phyloP scores from a whole-genome alignment of 2,797 vertebrate species.

The Argya squamiceps region DNA sequence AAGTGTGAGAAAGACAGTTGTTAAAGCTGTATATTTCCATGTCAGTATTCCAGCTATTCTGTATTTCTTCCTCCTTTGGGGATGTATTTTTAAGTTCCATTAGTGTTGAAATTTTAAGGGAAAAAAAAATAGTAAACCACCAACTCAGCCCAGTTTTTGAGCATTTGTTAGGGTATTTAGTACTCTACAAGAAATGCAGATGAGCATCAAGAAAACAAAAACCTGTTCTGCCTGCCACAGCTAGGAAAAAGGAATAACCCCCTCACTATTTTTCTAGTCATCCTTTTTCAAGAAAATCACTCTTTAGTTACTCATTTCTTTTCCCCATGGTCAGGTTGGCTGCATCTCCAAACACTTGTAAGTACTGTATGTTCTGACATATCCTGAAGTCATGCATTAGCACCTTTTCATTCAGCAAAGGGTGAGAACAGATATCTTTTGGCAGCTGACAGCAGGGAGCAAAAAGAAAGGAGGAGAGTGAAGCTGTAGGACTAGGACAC shows the following conservation, averaged over 20 bases:
- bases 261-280: neutral
- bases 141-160: neutral
- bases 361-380: conserved; percentile 89
- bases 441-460: conserved; percentile 85
- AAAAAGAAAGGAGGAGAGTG: conserved; percentile 70
- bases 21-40: neutral
- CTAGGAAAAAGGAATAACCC: conserved; percentile 25
- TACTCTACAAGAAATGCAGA: neutral
- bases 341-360: conserved; percentile 82
- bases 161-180: neutral
- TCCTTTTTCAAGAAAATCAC: conserved; percentile 57
- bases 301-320: conserved; percentile 71
- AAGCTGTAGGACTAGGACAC: conserved; percentile 75
- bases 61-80: neutral
- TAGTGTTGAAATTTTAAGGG: neutral
- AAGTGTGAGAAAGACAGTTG: neutral
- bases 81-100: neutral
- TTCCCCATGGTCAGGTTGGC: conserved; percentile 78
- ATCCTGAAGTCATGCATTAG: conserved; percentile 91
- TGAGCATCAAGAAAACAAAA: conserved; percentile 3
- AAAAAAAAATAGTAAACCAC: neutral
- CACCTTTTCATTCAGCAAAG: conserved; percentile 87
- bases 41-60: neutral
- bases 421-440: conserved; percentile 92
- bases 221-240: neutral